Evolutionary conservation across 2,113 vertebrate genomes (phyloP), one percentile per base, ranked within the genome.

Genomic region (Parotia lawesii): DNA sequence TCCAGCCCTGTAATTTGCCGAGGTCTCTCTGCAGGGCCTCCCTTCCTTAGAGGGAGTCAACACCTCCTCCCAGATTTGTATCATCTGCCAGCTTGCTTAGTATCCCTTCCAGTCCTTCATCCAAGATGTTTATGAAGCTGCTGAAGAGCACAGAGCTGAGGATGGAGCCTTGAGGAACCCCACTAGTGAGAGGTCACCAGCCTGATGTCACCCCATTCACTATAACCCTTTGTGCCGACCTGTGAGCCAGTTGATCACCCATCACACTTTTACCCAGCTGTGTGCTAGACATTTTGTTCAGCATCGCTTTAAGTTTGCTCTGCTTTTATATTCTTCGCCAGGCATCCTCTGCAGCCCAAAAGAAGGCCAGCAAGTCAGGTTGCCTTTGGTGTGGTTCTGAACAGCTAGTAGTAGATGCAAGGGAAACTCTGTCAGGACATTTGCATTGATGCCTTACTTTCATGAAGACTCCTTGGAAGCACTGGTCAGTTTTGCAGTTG

Each of bases 201-300:
- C 14, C 29, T 31, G 35, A 48, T 21, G 29, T 29, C 60, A 40
- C 24, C 10, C 9, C 20, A 42, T 20, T 20, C 60, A 25, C 42
- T 48, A 7, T 4, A 15, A 40, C 23, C 8, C 12, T 66, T 31
- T 29, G 20, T 42, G 29, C 35, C 0, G 0, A 29, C 24, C 42
- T 17, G 8, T 24, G 42, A 35, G 24, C 12, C 42, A 29, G 24
- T 0, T 20, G 50, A 5, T 57, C 29, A 13, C 20, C 6, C 51
- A 35, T 24, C 8, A 7, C 12, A 12, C 9, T 29, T n/a, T 48
- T 48, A 57, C 35, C 35, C 51, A 74, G 7, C 12, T n/a, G n/a
- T n/a, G 24, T n/a, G 24, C 24, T n/a, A 6, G 35, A 16, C 20
- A 14, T 40, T 48, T 65, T 35, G 12, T 42, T 35, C 25, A 58